Base-by-base conservation (phyloP, 2,888 invertebrate species). In the Drosophila dives region DNA sequence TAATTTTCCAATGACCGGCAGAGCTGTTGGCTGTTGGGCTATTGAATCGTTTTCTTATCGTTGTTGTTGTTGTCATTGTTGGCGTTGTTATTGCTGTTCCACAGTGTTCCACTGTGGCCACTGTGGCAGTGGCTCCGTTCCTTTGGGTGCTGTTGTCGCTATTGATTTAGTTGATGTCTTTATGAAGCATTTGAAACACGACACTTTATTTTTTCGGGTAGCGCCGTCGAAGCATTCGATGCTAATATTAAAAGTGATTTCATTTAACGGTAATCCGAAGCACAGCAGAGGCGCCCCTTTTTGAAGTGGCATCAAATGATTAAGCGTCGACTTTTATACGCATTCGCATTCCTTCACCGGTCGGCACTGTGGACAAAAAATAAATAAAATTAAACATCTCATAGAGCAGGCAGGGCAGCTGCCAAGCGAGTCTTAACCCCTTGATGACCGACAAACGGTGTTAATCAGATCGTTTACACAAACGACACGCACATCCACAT, bases 101-200 rank as follows among this genome's bases (percentile, higher is more conserved):
- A 64, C 60, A 64, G 63, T 78, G 78, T 29, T 64, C 23, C 70
- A 56, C 60, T 71, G 63, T 78, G 78, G 64, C 34, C 48, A 58
- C 23, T 23, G 23, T 51, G 42, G 42, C 26, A 38, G 38, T 48
- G 59, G 55, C 54, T 59, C 23, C 63, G 64, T 77, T 38, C 38
- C 71, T 79, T 83, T 79, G 71, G 77, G 71, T 71, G 83, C 84
- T 90, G 90, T 87, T 87, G 87, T 87, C 87, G 84, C 83, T 89
- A 75, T 91, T 91, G 89, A 87, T 87, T 87, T 91, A 88, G 89
- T 83, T 91, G 87, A 87, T 90, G 91, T 87, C 87, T 87, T 91
- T 90, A 90, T 87, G 91, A 77, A 86, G 74, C 91, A 89, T 91
- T 91, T 87, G 87, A 87, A 87, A 87, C 72, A 91, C 81, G 87